Percentiles rank a stretch among this genome's conserved stretches.
Evolutionary conservation across 2,113 vertebrate genomes (phyloP).

Genomic region (Thamnophis sirtalis): DNA sequence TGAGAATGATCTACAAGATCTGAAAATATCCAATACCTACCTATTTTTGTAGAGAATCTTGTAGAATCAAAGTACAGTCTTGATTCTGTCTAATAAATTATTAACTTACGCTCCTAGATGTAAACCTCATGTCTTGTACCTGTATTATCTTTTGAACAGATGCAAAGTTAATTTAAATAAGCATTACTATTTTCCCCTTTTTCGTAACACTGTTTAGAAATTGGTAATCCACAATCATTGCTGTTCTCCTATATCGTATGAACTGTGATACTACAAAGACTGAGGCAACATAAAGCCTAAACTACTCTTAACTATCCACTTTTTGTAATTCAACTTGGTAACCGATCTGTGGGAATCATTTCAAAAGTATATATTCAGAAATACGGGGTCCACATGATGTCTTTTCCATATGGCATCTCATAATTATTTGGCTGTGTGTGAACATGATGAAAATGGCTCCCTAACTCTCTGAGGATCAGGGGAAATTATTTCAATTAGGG

Average conservation of each 20-base stretch:
- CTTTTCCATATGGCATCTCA: slow-evolving; percentile 82
- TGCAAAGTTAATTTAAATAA: slow-evolving; percentile 12
- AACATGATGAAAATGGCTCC: slow-evolving; percentile 84
- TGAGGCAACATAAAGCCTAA: slow-evolving; percentile 68
- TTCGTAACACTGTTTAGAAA: slow-evolving; percentile 47
- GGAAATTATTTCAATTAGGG: slow-evolving; percentile 88
- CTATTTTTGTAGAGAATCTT: neutral
- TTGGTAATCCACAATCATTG: slow-evolving; percentile 55
- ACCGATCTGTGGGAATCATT: slow-evolving; percentile 78
- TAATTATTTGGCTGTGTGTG: slow-evolving; percentile 83
- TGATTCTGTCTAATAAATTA: slow-evolving; percentile 28
- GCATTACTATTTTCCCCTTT: neutral
- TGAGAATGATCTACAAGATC: neutral
- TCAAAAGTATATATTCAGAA: slow-evolving; percentile 77
- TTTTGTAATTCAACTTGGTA: slow-evolving; percentile 73
- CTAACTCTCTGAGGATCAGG: slow-evolving; percentile 83
- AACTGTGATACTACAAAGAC: slow-evolving; percentile 64
- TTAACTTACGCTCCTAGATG: slow-evolving; percentile 32
- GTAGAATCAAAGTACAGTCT: neutral
- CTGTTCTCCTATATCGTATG: slow-evolving; percentile 69
- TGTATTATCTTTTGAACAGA: slow-evolving; percentile 11
- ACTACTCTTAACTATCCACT: slow-evolving; percentile 66
- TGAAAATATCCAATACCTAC: neutral
- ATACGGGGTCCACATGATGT: slow-evolving; percentile 79
- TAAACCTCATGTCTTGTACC: neutral